Evolutionary conservation across 2,888 invertebrate species (phyloP).

Genomic region (Euzophera pinguis): DNA sequence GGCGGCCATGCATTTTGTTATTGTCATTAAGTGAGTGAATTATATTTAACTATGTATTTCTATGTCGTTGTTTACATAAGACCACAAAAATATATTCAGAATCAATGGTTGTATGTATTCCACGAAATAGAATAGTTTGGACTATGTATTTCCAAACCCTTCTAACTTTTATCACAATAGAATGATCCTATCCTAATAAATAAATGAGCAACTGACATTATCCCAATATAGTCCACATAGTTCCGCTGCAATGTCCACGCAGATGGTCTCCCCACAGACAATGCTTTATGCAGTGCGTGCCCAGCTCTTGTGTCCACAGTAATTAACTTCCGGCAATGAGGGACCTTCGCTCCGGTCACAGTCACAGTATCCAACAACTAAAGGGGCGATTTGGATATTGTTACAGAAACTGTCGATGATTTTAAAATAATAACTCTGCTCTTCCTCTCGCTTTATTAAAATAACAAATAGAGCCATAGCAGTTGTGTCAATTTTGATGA

Average conservation of each 20-base stretch:
- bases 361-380: neutral
- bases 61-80: no score
- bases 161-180: neutral
- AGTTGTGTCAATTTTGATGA: no score
- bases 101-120: no score
- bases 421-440: no score
- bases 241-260: neutral
- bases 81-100: no score
- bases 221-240: neutral
- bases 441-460: no score
- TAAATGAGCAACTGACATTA: neutral
- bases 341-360: slow-evolving; percentile 1
- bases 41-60: neutral
- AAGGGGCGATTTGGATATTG: neutral
- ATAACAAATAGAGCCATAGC: no score
- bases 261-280: slow-evolving; percentile 8
- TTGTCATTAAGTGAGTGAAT: neutral
- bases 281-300: slow-evolving; percentile 7
- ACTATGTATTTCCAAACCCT: no score
- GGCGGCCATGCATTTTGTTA: neutral
- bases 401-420: no score
- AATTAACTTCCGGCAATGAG: slow-evolving; percentile 4
- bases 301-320: neutral
- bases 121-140: no score
- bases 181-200: neutral